Conservation (phyloP, 23 tunicate species). For the Ciona savignyi region DNA sequence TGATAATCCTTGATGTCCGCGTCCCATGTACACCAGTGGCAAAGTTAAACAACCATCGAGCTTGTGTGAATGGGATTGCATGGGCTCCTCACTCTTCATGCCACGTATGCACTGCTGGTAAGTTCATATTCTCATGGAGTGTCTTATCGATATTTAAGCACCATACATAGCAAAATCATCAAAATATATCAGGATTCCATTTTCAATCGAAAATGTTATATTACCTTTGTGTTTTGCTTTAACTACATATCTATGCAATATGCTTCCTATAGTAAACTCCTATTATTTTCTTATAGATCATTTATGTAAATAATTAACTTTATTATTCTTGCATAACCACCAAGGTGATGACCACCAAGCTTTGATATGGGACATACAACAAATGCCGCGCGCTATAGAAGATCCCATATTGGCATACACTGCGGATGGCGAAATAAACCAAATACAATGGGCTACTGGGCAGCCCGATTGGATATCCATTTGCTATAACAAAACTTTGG, state of each 20-base stretch:
- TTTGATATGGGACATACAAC: constrained; percentile 97
- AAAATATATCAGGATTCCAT: too few relatives aligned
- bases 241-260: too few relatives aligned
- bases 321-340: too few relatives aligned
- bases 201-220: too few relatives aligned
- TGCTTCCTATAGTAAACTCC: too few relatives aligned
- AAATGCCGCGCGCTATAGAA: constrained; percentile 98
- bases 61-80: constrained; percentile 97
- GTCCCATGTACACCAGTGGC: constrained; percentile 99
- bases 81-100: constrained; percentile 99
- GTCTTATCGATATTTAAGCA: too few relatives aligned
- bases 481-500: constrained; percentile 71
- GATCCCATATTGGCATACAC: constrained; percentile 98
- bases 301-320: too few relatives aligned
- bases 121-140: neutral
- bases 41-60: constrained; percentile 76
- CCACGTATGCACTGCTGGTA: constrained; percentile 96
- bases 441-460: constrained; percentile 90
- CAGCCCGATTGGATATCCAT: constrained; percentile 99
- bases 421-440: constrained; percentile 97
- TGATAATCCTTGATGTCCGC: constrained; percentile 87
- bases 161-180: too few relatives aligned
- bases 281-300: too few relatives aligned
- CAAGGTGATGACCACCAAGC: constrained; percentile 99
- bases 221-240: too few relatives aligned